phyloP scores from a whole-genome alignment of 2,888 invertebrate species.

The Ellobium chinense region DNA sequence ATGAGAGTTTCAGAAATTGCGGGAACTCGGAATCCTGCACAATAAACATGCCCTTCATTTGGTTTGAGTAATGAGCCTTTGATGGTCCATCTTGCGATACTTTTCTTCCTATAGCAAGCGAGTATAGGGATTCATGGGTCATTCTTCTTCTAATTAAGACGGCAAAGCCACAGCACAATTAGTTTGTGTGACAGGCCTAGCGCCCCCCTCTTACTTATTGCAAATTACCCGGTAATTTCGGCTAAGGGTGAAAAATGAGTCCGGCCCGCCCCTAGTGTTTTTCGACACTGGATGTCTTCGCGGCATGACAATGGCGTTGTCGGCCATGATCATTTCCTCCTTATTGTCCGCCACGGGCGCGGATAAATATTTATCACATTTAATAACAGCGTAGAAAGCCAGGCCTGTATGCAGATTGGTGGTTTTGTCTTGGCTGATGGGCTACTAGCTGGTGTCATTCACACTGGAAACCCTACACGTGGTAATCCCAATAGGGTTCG shows the following conservation, averaged over 20 bases:
- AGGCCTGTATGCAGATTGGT: slow-evolving; percentile 35
- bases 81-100: neutral
- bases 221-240: slow-evolving; percentile 23
- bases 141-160: slow-evolving; percentile 13
- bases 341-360: slow-evolving; percentile 1
- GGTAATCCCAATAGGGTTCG: no score
- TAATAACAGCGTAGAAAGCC: slow-evolving; percentile 38
- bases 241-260: slow-evolving; percentile 32
- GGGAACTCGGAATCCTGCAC: neutral
- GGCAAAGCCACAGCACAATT: neutral
- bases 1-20: neutral
- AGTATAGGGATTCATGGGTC: neutral
- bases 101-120: neutral
- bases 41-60: neutral
- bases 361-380: slow-evolving; percentile 50
- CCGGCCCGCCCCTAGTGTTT: neutral
- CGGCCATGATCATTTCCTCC: slow-evolving; percentile 1
- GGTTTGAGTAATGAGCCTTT: neutral
- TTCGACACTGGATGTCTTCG: neutral
- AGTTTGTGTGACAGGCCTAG: slow-evolving; percentile 1
- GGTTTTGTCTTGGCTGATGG: slow-evolving; percentile 28
- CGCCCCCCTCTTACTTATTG: slow-evolving; percentile 27
- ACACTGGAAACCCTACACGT: neutral
- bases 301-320: neutral
- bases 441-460: slow-evolving; percentile 2